Percentiles rank a stretch among this genome's conserved stretches.
phyloP scores from a whole-genome alignment of 2,888 invertebrate species.

The Zonitis immaculata region DNA sequence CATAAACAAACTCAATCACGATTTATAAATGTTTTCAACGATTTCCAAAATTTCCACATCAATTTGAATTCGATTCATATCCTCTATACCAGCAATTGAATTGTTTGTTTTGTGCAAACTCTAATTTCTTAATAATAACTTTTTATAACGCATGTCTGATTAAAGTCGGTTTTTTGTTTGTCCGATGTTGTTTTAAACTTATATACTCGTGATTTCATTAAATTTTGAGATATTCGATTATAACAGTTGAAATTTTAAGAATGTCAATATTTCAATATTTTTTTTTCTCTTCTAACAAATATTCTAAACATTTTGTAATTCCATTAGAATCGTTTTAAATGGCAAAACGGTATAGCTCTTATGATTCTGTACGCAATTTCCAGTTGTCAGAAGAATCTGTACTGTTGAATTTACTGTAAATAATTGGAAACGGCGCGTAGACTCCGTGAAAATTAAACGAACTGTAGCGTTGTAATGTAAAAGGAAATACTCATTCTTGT shows the following conservation, averaged over 20 bases:
- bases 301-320: background rate
- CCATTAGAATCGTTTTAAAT: conserved; percentile 1
- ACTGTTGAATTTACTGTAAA: background rate
- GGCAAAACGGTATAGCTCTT: conserved; percentile 3
- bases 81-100: too few species aligned
- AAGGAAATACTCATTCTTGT: background rate
- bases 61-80: conserved; percentile 26
- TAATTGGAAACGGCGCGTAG: background rate
- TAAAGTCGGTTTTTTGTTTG: conserved; percentile 24
- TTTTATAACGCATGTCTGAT: too few species aligned
- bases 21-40: background rate
- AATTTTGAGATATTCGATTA: background rate
- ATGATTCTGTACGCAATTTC: background rate
- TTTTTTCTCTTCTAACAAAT: too few species aligned
- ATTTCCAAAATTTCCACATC: conserved; percentile 11
- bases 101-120: too few species aligned
- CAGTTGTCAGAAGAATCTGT: background rate
- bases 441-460: background rate
- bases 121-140: too few species aligned
- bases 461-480: background rate
- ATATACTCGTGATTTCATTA: background rate
- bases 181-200: conserved; percentile 9
- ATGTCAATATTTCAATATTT: too few species aligned
- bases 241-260: background rate
- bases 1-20: background rate